phyloP scores from a whole-genome alignment of 2,888 invertebrate genomes.

The Autographa gamma region DNA sequence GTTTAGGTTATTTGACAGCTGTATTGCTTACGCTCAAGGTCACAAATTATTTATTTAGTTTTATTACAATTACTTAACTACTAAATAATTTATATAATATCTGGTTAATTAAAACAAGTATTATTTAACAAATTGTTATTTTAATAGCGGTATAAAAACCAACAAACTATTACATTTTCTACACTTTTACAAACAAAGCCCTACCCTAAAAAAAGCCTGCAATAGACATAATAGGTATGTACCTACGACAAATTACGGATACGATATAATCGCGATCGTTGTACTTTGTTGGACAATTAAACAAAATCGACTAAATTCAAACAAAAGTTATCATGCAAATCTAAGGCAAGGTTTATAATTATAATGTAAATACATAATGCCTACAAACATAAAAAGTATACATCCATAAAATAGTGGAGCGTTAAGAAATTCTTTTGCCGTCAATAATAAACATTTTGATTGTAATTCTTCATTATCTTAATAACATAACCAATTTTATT shows the following conservation, averaged over 20 bases:
- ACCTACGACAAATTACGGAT: not conserved
- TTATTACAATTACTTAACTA: conserved; percentile 9
- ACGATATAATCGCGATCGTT: not conserved
- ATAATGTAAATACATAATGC: no score
- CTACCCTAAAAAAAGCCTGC: conserved; percentile 28
- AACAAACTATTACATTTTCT: conserved; percentile 6
- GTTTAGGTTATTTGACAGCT: conserved; percentile 68
- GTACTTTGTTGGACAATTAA: not conserved
- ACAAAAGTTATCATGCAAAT: not conserved
- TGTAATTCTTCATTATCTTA: no score
- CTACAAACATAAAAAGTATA: no score
- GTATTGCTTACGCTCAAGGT: conserved; percentile 66
- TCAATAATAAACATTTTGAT: no score
- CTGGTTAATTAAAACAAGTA: conserved; percentile 11
- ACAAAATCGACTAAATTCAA: not conserved
- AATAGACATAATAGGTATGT: not conserved
- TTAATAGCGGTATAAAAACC: not conserved
- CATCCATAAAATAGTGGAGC: no score
- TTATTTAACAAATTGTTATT: conserved; percentile 6
- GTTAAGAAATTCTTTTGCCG: no score
- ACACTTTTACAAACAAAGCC: conserved; percentile 50
- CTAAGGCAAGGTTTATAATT: no score
- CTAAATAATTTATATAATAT: conserved; percentile 5
- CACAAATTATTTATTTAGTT: conserved; percentile 55
- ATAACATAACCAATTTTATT: no score